phyloP scores from a whole-genome alignment of 1,140 invertebrate genomes.

The Protaetia brevitarsis region DNA sequence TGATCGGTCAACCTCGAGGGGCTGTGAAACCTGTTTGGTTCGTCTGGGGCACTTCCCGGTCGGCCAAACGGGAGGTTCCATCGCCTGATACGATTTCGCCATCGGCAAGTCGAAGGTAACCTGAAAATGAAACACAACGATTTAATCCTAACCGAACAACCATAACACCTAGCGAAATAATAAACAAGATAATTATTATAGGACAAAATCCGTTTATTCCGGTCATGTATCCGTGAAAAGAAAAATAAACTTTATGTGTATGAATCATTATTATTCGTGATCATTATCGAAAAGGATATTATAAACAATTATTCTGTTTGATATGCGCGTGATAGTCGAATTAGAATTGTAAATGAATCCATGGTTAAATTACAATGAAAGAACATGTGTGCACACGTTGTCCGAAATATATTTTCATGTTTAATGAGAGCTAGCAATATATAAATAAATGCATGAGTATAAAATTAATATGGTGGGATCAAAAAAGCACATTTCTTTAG shows the following conservation, averaged over 20 bases:
- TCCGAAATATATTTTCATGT: background rate
- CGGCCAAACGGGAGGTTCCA: background rate
- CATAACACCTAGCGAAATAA: too few species aligned
- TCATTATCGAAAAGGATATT: slow-evolving; percentile 3
- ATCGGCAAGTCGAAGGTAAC: background rate
- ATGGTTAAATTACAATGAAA: background rate
- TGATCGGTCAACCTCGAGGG: slow-evolving; percentile 18
- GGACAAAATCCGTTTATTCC: too few species aligned
- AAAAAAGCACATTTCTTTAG: background rate
- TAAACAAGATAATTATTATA: too few species aligned
- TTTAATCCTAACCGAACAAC: background rate
- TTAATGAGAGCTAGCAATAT: background rate
- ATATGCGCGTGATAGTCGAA: background rate
- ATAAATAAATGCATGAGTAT: background rate
- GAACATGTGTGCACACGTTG: background rate
- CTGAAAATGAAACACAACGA: background rate
- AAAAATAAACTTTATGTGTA: background rate
- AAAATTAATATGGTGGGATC: background rate
- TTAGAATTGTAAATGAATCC: slow-evolving; percentile 3
- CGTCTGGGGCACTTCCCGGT: slow-evolving; percentile 20
- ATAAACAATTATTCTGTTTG: slow-evolving; percentile 1
- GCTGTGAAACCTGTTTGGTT: slow-evolving; percentile 6
- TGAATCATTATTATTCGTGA: slow-evolving; percentile 1
- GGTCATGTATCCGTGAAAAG: too few species aligned
- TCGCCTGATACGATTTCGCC: background rate